phyloP scores from a whole-genome alignment of 2,888 invertebrate species.

The Phoenoteleia sp. region DNA sequence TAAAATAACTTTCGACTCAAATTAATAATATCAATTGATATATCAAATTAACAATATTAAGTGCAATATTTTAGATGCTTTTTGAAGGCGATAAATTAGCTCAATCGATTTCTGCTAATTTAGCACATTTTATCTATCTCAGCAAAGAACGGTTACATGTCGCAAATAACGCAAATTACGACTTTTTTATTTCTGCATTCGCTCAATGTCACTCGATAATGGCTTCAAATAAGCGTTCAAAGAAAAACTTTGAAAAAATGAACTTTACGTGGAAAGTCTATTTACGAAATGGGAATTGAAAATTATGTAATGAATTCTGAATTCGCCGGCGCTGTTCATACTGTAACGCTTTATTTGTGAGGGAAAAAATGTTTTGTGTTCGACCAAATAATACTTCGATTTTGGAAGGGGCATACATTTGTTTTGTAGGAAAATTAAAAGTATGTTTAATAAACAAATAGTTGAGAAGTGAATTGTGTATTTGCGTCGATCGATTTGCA shows the following conservation, averaged over 20 bases:
- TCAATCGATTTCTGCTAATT: background rate
- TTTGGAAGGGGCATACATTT: too few relatives aligned
- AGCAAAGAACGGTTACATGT: slow-evolving; percentile 10
- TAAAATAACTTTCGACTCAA: too few relatives aligned
- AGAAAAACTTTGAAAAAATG: slow-evolving; percentile 6
- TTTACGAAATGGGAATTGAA: slow-evolving; percentile 15
- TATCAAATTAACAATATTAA: too few relatives aligned
- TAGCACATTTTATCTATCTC: background rate
- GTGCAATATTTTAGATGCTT: too few relatives aligned
- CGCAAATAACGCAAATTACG: slow-evolving; percentile 7
- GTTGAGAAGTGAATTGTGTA: too few relatives aligned
- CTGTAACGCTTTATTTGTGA: background rate
- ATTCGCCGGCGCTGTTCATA: slow-evolving; percentile 13
- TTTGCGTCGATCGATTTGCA: too few relatives aligned
- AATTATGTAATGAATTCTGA: slow-evolving; percentile 32
- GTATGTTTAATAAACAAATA: too few relatives aligned
- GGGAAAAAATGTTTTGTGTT: too few relatives aligned
- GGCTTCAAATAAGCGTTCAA: background rate
- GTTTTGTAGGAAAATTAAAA: too few relatives aligned
- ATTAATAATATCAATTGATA: too few relatives aligned
- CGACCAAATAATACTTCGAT: too few relatives aligned
- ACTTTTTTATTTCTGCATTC: background rate
- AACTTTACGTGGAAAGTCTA: slow-evolving; percentile 4
- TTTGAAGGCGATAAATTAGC: too few relatives aligned
- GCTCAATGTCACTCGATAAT: slow-evolving; percentile 24